Percentiles rank a stretch among this genome's conserved stretches.
Conservation (phyloP, 2,888 invertebrate species). For the Aspidiotus rigidus region DNA sequence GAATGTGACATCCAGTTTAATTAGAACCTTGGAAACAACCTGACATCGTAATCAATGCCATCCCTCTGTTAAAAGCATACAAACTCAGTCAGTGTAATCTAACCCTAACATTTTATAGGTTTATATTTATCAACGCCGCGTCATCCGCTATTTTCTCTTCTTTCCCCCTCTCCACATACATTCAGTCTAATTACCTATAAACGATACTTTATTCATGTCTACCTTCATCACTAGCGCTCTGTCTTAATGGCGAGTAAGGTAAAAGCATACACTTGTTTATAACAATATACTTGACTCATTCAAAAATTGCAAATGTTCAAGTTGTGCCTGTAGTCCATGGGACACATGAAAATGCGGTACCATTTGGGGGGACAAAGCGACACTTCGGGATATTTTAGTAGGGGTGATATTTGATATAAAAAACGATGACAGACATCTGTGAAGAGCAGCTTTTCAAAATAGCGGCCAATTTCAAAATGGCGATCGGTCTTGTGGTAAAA, state of each 20-base stretch:
- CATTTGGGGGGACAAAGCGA: no score
- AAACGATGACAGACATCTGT: no score
- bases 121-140: slow-evolving; percentile 22
- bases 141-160: slow-evolving; percentile 12
- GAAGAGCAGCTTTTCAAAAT: no score
- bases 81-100: slow-evolving; percentile 25
- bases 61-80: slow-evolving; percentile 20
- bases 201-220: slow-evolving; percentile 10
- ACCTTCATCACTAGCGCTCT: slow-evolving; percentile 20
- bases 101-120: slow-evolving; percentile 28
- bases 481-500: no score
- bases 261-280: not conserved
- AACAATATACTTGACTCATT: no score
- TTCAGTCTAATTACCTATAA: slow-evolving; percentile 14
- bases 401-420: no score
- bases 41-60: slow-evolving; percentile 28
- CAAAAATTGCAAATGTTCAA: no score
- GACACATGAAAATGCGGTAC: no score
- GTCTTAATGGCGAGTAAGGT: slow-evolving; percentile 21
- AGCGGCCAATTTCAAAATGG: no score
- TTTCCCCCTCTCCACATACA: not conserved
- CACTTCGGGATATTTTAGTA: no score
- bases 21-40: slow-evolving; percentile 25
- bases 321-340: no score
- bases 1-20: slow-evolving; percentile 29